Evolutionary conservation across 2,888 invertebrate genomes (phyloP), one percentile per base, ranked within the genome.

Genomic region (Agriotes lineatus): DNA sequence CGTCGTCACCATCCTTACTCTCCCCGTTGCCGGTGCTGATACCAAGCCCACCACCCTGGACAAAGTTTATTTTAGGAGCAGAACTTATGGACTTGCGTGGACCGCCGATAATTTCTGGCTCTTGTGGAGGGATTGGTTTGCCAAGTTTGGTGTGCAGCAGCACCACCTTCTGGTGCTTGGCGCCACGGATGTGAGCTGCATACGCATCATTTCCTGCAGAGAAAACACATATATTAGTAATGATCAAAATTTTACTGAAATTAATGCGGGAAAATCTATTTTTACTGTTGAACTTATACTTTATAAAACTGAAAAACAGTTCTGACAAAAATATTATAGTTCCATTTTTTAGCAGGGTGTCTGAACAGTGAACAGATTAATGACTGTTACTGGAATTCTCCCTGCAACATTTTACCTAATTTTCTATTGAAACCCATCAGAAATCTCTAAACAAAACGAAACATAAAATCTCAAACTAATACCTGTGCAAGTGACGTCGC

Each of bases 401-500:
- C 72, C 73, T 74, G 74, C 72, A 52, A 50, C 19, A 2, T 16
- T 3, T 25, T 25, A 25, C 25, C 4, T 25, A 25, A 25, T 25
- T 25, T 25, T 25, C n/a, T n/a, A n/a, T n/a, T n/a, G n/a, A n/a
- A n/a, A 25, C 25, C 25, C 25, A 25, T 25, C 7, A 5, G 25
- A 25, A 7, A 3, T 25, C 7, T 25, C 25, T 66, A 65, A 25
- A 25, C 25, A 25, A 25, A 25, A 25, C 7, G n/a, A n/a, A n/a
- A n/a, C n/a, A n/a, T n/a, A n/a, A n/a, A n/a, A n/a, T 35, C 12
- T n/a, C n/a, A n/a, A n/a, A n/a, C 7, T 35, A 19, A 72, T 70
- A 82, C 98, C 99, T 9, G 99, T 99, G 85, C 99, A 99, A 9
- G 97, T 96, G 7, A 99, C 97, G 87, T 98, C 97, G 80, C 99